Evolutionary conservation across 1,140 invertebrate species (phyloP).

Genomic region (Drosophila pachea): DNA sequence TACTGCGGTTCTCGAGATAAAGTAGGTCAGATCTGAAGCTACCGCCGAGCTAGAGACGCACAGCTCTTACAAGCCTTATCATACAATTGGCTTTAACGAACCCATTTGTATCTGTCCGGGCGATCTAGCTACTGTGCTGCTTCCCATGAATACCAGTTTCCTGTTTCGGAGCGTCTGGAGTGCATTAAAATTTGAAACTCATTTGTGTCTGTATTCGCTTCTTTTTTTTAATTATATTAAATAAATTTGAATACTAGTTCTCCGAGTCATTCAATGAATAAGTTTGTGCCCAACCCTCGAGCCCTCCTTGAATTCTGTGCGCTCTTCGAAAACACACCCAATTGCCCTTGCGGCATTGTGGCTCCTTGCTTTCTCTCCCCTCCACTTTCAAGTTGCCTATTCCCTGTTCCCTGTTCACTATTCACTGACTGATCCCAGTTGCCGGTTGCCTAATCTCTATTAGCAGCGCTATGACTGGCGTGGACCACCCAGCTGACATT

Average conservation of each 20-base stretch:
- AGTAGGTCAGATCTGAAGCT: no score
- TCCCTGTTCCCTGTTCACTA: slow-evolving; percentile 43
- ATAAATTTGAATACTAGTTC: slow-evolving; percentile 11
- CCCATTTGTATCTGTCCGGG: not conserved
- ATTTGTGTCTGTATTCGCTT: not conserved
- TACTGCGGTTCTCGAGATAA: no score
- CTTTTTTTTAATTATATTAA: not conserved
- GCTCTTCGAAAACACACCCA: slow-evolving; percentile 1
- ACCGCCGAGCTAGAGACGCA: no score
- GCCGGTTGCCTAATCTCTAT: slow-evolving; percentile 49
- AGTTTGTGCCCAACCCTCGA: not conserved
- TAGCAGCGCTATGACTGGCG: slow-evolving; percentile 55
- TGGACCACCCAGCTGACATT: slow-evolving; percentile 46
- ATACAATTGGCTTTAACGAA: no score
- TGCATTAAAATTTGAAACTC: not conserved
- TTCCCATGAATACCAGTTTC: not conserved
- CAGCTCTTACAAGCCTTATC: no score
- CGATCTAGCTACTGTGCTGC: not conserved
- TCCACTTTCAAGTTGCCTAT: slow-evolving; percentile 2
- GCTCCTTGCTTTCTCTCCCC: slow-evolving; percentile 16
- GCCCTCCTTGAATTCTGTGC: no score
- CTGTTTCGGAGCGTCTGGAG: not conserved
- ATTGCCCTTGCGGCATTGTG: slow-evolving; percentile 10
- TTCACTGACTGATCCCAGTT: slow-evolving; percentile 17
- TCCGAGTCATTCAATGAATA: slow-evolving; percentile 1